Conservation (phyloP, 2,888 invertebrate genomes). For the Idaea dimidiata region DNA sequence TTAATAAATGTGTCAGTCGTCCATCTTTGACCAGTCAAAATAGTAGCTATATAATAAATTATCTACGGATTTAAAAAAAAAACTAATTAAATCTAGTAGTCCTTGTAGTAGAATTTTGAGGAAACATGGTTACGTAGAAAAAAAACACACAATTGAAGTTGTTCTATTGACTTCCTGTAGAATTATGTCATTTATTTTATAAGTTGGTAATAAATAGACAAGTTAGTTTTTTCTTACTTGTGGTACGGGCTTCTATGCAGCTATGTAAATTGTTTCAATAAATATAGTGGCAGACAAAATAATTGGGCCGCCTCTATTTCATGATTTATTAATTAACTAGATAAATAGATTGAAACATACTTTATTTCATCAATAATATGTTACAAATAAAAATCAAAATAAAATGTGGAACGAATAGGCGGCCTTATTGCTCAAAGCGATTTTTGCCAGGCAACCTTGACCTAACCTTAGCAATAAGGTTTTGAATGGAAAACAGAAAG, state of each 20-base stretch:
- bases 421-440: no score
- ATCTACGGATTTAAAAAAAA: background rate
- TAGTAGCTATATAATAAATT: background rate
- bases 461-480: no score
- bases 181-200: constrained; percentile 27
- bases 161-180: constrained; percentile 25
- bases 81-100: constrained; percentile 18
- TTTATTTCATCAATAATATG: no score
- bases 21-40: background rate
- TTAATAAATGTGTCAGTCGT: background rate
- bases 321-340: no score
- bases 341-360: no score
- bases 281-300: background rate
- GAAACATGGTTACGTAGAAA: constrained; percentile 22
- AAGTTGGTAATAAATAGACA: background rate
- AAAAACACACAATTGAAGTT: constrained; percentile 25
- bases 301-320: no score
- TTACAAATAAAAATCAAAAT: no score
- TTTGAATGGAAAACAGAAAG: no score
- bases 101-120: constrained; percentile 25
- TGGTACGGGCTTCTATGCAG: background rate
- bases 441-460: no score
- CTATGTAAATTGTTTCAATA: background rate
- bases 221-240: background rate
- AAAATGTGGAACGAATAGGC: no score